Percentiles rank a stretch among this genome's conserved stretches.
phyloP scores from a whole-genome alignment of 1,140 invertebrate genomes.

The Calycopis cecrops region DNA sequence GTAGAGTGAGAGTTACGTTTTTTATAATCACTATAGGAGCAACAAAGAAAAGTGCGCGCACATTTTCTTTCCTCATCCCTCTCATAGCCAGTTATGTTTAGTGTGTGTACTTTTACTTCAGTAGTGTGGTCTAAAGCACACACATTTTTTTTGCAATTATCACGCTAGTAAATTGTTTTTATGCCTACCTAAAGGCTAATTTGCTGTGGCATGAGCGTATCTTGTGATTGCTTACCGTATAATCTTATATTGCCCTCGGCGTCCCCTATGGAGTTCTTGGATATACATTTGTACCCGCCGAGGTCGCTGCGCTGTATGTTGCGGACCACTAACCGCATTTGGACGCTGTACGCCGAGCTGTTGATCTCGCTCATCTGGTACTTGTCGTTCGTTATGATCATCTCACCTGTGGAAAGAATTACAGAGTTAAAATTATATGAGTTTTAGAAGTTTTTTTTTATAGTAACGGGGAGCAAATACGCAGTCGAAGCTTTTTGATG shows the following conservation, averaged over 20 bases:
- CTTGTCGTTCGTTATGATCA: constrained; percentile 90
- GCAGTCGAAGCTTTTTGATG: no score
- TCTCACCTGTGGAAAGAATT: constrained; percentile 80
- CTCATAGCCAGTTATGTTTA: no score
- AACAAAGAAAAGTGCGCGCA: no score
- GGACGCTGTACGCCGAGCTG: constrained; percentile 85
- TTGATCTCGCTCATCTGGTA: constrained; percentile 85
- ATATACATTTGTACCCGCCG: constrained; percentile 93
- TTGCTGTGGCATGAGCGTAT: no score
- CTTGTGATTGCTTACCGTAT: constrained; percentile 80
- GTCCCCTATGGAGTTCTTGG: constrained; percentile 92
- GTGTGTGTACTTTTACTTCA: no score
- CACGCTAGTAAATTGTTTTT: no score
- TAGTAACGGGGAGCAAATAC: no score
- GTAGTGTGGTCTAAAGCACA: no score
- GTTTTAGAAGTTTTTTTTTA: neutral
- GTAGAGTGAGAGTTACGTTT: no score
- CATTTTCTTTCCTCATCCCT: no score
- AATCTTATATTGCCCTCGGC: constrained; percentile 91
- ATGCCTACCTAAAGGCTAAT: neutral
- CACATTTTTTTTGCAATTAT: no score
- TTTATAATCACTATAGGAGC: no score
- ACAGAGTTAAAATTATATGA: constrained; percentile 14
- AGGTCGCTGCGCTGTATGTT: constrained; percentile 86
- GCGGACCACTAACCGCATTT: constrained; percentile 86